Evolutionary conservation across 2,888 invertebrate species (phyloP).

Genomic region (Ethmia dodecea): DNA sequence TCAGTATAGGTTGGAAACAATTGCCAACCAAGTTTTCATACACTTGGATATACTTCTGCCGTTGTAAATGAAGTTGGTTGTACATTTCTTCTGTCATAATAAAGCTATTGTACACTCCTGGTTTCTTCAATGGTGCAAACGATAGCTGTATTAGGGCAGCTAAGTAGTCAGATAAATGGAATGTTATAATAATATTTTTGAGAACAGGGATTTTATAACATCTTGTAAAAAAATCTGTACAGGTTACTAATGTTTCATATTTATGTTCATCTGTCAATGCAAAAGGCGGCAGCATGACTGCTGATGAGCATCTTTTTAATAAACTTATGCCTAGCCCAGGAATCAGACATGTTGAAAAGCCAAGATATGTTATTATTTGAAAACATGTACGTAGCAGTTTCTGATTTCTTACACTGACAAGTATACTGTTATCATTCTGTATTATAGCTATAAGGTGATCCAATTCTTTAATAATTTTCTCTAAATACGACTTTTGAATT

Average conservation of each 20-base stretch:
- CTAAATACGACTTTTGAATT: slow-evolving; percentile 55
- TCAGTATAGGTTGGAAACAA: slow-evolving; percentile 78
- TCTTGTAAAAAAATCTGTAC: slow-evolving; percentile 66
- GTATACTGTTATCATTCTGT: slow-evolving; percentile 40
- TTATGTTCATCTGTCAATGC: slow-evolving; percentile 63
- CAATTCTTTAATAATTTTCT: slow-evolving; percentile 58
- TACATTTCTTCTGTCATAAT: slow-evolving; percentile 78
- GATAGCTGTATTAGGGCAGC: slow-evolving; percentile 83
- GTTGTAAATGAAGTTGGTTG: slow-evolving; percentile 65
- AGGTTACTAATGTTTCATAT: slow-evolving; percentile 67
- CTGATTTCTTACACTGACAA: slow-evolving; percentile 82
- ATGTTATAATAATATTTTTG: slow-evolving; percentile 72
- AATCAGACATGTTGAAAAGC: slow-evolving; percentile 81
- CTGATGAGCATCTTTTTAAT: slow-evolving; percentile 54
- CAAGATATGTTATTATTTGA: slow-evolving; percentile 80
- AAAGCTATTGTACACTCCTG: slow-evolving; percentile 56
- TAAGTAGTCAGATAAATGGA: slow-evolving; percentile 79
- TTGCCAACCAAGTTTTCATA: slow-evolving; percentile 72
- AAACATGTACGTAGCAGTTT: slow-evolving; percentile 79
- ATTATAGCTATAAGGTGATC: slow-evolving; percentile 46
- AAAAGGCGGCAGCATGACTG: slow-evolving; percentile 40
- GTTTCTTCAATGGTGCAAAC: slow-evolving; percentile 81
- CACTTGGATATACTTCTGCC: slow-evolving; percentile 61
- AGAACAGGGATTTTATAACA: slow-evolving; percentile 70
- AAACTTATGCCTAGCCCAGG: slow-evolving; percentile 80